These are phyloP conservation scores for Phaedon cochleariae DNA, from an alignment of 2,888 invertebrate species.

Conservation along the genomic window DNA sequence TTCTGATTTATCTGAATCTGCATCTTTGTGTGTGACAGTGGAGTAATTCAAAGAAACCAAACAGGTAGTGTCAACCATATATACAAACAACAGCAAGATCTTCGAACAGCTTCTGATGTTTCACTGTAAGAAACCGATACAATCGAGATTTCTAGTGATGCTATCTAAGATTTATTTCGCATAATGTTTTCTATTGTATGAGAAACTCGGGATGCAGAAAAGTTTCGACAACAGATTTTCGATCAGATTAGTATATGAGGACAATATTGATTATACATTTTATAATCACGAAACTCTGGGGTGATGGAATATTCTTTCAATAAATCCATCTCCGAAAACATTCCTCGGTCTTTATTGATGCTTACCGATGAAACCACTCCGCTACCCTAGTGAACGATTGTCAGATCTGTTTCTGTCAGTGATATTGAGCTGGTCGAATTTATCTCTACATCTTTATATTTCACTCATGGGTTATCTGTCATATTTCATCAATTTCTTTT, in stretches of 20 bases:
- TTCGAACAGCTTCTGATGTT: slow-evolving; percentile 37
- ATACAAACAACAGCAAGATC: slow-evolving; percentile 38
- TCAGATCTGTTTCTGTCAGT: too few relatives aligned
- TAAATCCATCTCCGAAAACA: too few relatives aligned
- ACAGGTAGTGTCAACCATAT: not conserved
- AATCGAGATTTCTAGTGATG: slow-evolving; percentile 22
- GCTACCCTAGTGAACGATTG: too few relatives aligned
- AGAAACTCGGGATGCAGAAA: not conserved
- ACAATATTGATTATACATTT: not conserved
- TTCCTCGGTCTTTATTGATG: too few relatives aligned
- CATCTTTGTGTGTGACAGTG: not conserved
- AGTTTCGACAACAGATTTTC: not conserved
- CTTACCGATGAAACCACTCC: too few relatives aligned
- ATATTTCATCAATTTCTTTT: too few relatives aligned
- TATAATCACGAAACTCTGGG: too few relatives aligned
- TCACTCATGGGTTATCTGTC: too few relatives aligned
- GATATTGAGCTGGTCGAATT: too few relatives aligned
- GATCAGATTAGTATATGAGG: not conserved
- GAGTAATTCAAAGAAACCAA: not conserved
- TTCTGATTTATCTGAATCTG: not conserved
- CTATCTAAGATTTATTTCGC: not conserved
- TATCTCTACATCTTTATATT: too few relatives aligned
- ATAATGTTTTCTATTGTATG: not conserved
- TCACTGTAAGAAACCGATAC: slow-evolving; percentile 31
- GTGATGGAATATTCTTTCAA: too few relatives aligned